Conservation (phyloP, 2,888 invertebrate genomes). For the Ormyrus thymus region DNA sequence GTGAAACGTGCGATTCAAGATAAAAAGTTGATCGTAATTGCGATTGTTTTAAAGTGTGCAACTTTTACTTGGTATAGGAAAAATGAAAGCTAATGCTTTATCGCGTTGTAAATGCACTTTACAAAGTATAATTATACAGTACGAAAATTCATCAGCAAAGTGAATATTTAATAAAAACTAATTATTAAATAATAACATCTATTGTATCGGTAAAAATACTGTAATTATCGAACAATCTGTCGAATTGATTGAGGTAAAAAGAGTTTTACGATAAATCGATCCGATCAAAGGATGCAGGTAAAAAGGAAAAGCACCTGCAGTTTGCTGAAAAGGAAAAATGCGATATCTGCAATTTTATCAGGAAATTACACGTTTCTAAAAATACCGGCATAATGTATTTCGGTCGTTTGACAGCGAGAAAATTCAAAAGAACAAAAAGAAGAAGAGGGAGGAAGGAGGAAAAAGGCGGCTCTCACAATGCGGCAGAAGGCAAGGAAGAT, state of each 20-base stretch:
- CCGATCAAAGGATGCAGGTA: background rate
- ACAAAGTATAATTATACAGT: no score
- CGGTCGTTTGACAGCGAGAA: constrained; percentile 10
- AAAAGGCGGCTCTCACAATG: constrained; percentile 8
- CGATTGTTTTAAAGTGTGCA: background rate
- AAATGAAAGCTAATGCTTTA: background rate
- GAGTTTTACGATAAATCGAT: background rate
- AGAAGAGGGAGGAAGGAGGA: constrained; percentile 13
- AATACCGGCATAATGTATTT: constrained; percentile 23
- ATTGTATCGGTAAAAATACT: constrained; percentile 1
- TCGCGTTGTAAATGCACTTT: constrained; percentile 3
- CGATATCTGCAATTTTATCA: constrained; percentile 6
- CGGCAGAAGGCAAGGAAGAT: background rate
- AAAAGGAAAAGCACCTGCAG: constrained; percentile 19
- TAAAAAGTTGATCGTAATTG: constrained; percentile 9
- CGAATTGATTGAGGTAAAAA: background rate
- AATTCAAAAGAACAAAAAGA: constrained; percentile 24
- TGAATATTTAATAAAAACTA: background rate
- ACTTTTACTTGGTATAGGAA: constrained; percentile 4
- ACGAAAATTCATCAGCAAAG: no score
- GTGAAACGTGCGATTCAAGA: no score
- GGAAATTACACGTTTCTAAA: constrained; percentile 25
- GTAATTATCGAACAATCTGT: background rate
- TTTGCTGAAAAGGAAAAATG: constrained; percentile 15
- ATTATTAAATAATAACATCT: background rate